These are phyloP conservation scores for Gymnodraco acuticeps DNA, from an alignment of 2,797 vertebrate species.

Conservation along the genomic window DNA sequence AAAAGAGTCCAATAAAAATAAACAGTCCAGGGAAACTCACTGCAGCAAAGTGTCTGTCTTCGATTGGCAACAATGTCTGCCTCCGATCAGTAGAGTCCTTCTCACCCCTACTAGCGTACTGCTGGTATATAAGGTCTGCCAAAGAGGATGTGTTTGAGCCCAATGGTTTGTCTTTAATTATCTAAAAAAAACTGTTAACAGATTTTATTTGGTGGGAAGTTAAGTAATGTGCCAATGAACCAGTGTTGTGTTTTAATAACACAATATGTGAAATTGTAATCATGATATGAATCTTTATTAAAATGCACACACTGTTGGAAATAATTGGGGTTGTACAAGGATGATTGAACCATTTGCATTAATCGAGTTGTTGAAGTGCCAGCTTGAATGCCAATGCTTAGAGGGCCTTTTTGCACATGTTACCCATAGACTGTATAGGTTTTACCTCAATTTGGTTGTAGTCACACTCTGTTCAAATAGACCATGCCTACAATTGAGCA, in stretches of 20 bases:
- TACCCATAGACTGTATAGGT: background rate
- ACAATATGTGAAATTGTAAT: background rate
- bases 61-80: constrained; percentile 1
- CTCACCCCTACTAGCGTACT: background rate
- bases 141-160: constrained; percentile 13
- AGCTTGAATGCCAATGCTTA: background rate
- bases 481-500: background rate
- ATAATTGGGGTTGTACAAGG: background rate
- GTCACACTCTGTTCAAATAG: background rate
- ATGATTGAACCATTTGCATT: background rate
- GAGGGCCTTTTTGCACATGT: background rate
- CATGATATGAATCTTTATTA: background rate
- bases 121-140: constrained; percentile 2
- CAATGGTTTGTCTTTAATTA: constrained; percentile 15
- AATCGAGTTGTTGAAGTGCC: background rate
- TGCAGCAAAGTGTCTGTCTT: constrained; percentile 32
- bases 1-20: constrained; percentile 54
- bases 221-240: background rate
- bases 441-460: background rate
- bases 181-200: background rate
- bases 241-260: constrained; percentile 2
- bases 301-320: background rate
- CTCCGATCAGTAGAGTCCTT: constrained; percentile 23
- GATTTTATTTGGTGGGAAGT: background rate
- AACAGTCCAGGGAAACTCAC: constrained; percentile 37